A percentile compares a stretch with the other conserved stretches of the same genome.
Evolutionary conservation across 2,113 vertebrate genomes (phyloP).

Genomic region (Tetrax tetrax): DNA sequence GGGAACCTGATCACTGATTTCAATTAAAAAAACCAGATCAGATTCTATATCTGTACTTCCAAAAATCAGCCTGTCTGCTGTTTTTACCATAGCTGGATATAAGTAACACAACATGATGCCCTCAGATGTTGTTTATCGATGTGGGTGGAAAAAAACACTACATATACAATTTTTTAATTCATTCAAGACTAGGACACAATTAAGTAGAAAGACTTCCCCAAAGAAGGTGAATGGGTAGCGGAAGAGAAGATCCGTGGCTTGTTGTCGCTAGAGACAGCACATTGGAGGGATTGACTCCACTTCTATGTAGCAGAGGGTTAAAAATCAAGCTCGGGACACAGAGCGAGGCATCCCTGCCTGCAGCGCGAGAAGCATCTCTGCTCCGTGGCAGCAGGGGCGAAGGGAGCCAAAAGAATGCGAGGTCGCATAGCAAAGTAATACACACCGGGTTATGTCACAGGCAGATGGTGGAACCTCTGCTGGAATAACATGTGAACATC

Average conservation of each 20-base stretch:
- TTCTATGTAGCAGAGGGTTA: not conserved
- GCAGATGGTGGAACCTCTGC: not conserved
- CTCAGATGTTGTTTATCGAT: not conserved
- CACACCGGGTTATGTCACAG: not conserved
- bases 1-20: not conserved
- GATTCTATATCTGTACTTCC: not conserved
- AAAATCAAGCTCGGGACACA: fast-evolving
- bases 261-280: not conserved
- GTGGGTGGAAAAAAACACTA: not conserved
- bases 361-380: not conserved
- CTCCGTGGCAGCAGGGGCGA: not conserved
- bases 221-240: not conserved
- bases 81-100: not conserved
- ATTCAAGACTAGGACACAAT: fast-evolving
- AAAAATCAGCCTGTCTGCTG: not conserved
- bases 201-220: not conserved
- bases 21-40: not conserved
- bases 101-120: not conserved
- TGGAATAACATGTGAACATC: not conserved
- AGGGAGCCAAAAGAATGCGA: not conserved
- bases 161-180: not conserved
- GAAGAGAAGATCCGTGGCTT: not conserved
- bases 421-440: not conserved
- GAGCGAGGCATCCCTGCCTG: not conserved
- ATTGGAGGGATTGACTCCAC: not conserved